Base-by-base conservation (phyloP, 92 coral and sea anemone species). In the Actinostola sp. region DNA sequence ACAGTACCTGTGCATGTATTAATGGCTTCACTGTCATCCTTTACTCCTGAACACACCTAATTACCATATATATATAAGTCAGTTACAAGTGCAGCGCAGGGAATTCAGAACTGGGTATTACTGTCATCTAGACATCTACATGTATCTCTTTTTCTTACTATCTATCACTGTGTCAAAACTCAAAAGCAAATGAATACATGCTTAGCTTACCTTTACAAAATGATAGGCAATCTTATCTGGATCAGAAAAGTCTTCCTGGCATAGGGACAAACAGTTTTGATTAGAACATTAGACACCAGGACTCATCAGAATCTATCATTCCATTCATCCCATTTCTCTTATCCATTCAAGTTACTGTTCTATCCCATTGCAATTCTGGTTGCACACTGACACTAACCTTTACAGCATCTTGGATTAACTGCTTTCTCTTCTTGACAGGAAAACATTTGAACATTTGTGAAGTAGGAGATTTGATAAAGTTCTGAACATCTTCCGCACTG, bases 381-480 rank as follows among this genome's bases (percentile, higher is more conserved):
- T 60, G 16, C n/a, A 0, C 20, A 29, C 9, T 19, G 8, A 23
- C 8, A 51, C 51, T 41, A 34, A 95, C 99, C 99, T 84, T 82
- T 24, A 91, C 52, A 46, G 89, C 85, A 59, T 95, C 90, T 49
- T 82, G 69, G 45, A 95, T 72, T 48, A 95, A 83, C 36, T 71
- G 63, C 20, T 58, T 71, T 60, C 89, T 72, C 51, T 66, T 74
- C 23, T 66, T 71, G 70, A 62, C 79, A 0, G 99, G 95, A 19
- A 95, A 77, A 30, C 43, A 75, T 56, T 84, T 76, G 45, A 91
- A 86, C 56, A 57, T 80, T 61, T 86, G 84, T 21, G 85, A 23
- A 8, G 99, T 79, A 12, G 99, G 99, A 0, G 78, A 48, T 38
- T 59, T 70, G 66, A 91, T 74, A 59, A 95, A 95, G 39, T 88